Conservation (phyloP, 64 coral and sea anemone species). For the Pachyseris speciosa region DNA sequence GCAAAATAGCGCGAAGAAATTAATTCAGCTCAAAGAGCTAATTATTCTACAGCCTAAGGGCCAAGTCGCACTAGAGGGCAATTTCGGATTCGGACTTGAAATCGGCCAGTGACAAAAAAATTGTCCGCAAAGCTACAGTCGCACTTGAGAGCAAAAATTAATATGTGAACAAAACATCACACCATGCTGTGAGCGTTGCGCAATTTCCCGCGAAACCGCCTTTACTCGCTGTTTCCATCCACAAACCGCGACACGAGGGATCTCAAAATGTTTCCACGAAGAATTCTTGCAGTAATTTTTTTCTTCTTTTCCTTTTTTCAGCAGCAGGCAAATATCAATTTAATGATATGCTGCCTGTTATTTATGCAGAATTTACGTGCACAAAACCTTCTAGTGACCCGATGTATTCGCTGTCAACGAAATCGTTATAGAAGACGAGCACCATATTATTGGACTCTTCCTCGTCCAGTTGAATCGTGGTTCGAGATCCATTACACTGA, state of each 20-base stretch:
- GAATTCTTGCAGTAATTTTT: slow-evolving; percentile 16
- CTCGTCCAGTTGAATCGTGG: slow-evolving; percentile 67
- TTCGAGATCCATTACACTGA: slow-evolving; percentile 72
- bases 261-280: slow-evolving; percentile 6
- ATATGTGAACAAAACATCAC: slow-evolving; percentile 13
- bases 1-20: too few relatives aligned
- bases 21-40: too few relatives aligned
- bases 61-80: neutral
- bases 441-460: slow-evolving; percentile 50
- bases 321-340: slow-evolving; percentile 19
- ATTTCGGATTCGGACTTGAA: neutral
- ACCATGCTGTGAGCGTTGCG: neutral
- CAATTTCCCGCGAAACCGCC: slow-evolving; percentile 6
- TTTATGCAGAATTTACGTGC: slow-evolving; percentile 5
- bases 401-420: neutral
- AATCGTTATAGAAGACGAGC: neutral
- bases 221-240: neutral
- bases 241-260: neutral
- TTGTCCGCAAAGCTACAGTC: neutral
- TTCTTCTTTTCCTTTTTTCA: neutral
- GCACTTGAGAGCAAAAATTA: neutral
- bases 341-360: slow-evolving; percentile 9
- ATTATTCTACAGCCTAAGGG: too few relatives aligned
- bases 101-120: neutral
- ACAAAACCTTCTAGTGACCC: slow-evolving; percentile 2